phyloP scores from a whole-genome alignment of 2,113 vertebrate genomes.

The Oryzias woworae region DNA sequence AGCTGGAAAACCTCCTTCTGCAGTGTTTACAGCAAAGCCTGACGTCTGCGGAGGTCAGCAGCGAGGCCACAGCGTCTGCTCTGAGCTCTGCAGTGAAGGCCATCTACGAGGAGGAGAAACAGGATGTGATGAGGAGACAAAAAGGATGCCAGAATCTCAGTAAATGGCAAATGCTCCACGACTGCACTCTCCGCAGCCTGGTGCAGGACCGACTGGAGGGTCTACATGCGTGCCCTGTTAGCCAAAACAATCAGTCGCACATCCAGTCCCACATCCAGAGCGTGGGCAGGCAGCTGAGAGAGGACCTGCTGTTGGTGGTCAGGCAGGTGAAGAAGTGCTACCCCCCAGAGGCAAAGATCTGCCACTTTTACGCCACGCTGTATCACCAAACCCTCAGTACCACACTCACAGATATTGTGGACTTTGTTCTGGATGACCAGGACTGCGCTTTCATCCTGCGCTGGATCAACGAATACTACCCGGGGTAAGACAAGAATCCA shows the following conservation, averaged over 20 bases:
- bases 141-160: conserved; percentile 34
- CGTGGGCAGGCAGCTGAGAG: conserved; percentile 81
- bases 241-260: fast-evolving
- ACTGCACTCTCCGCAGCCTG: fast-evolving
- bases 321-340: conserved; percentile 78
- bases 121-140: conserved; percentile 69
- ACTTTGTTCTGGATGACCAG: conserved; percentile 77
- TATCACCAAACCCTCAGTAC: conserved; percentile 80
- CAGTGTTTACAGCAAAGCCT: conserved; percentile 53
- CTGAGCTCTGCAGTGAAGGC: conserved; percentile 76
- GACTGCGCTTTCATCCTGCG: conserved; percentile 80
- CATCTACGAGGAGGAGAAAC: conserved; percentile 79
- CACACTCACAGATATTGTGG: conserved; percentile 64
- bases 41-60: conserved; percentile 12
- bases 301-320: conserved; percentile 81
- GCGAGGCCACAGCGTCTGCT: not conserved
- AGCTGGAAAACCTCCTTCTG: conserved; percentile 70
- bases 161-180: not conserved
- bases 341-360: conserved; percentile 79
- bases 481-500: conserved; percentile 48
- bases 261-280: conserved; percentile 65
- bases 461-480: conserved; percentile 85
- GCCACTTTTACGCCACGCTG: conserved; percentile 77
- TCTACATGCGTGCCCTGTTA: fast-evolving
- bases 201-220: not conserved